Conservation (phyloP, 2,113 vertebrate species). For the Labeo rohita region DNA sequence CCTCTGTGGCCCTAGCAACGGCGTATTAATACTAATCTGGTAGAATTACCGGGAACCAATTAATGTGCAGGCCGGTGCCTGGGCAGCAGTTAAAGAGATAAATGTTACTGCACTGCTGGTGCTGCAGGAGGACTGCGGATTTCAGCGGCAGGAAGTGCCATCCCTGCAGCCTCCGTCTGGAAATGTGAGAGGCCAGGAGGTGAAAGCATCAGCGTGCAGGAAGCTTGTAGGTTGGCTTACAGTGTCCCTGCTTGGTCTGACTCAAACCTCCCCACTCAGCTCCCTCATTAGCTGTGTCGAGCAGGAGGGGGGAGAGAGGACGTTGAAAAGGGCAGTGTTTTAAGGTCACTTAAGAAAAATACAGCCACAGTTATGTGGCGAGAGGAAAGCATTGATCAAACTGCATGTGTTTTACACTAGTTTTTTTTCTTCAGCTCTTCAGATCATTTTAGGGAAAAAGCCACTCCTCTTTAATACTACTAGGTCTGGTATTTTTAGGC, state of each 20-base stretch:
- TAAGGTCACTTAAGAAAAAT: slow-evolving; percentile 56
- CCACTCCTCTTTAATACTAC: slow-evolving; percentile 10
- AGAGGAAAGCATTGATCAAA: slow-evolving; percentile 44
- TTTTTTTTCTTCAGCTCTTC: neutral
- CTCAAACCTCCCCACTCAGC: slow-evolving; percentile 28
- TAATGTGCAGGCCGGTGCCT: slow-evolving; percentile 65
- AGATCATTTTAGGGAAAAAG: slow-evolving; percentile 12
- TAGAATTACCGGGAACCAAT: slow-evolving; percentile 75
- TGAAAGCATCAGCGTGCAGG: slow-evolving; percentile 41
- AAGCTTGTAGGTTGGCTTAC: slow-evolving; percentile 48
- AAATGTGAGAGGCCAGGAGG: slow-evolving; percentile 52
- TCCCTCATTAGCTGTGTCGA: slow-evolving; percentile 47
- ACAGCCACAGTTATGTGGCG: slow-evolving; percentile 15
- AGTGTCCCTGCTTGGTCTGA: slow-evolving; percentile 43
- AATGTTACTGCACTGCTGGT: slow-evolving; percentile 54
- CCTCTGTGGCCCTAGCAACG: slow-evolving; percentile 63
- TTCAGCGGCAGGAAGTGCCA: slow-evolving; percentile 39
- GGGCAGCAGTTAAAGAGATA: slow-evolving; percentile 63
- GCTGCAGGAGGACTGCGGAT: slow-evolving; percentile 40
- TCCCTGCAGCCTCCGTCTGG: slow-evolving; percentile 19
- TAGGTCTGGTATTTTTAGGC: slow-evolving; percentile 7
- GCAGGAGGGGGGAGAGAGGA: slow-evolving; percentile 18
- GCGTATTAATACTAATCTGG: slow-evolving; percentile 77
- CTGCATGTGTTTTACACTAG: neutral
- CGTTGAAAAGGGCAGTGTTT: slow-evolving; percentile 51